Percentiles rank a stretch among this genome's conserved stretches.
Conservation (phyloP, 1,140 invertebrate genomes). For the Drosophila sp. region DNA sequence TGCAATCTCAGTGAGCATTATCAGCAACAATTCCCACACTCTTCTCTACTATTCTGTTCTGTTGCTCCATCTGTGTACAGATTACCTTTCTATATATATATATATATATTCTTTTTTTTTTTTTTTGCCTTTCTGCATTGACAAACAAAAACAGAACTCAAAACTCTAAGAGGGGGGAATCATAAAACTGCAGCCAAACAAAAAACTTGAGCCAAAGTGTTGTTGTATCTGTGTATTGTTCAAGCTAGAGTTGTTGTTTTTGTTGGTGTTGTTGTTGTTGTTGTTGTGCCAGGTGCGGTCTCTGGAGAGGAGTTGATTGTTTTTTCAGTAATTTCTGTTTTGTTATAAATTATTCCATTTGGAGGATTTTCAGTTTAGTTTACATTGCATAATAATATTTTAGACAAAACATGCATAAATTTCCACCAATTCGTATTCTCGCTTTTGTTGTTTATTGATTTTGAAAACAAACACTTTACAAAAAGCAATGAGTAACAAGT, state of each 20-base stretch:
- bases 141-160: slow-evolving; percentile 65
- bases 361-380: slow-evolving; percentile 23
- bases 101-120: slow-evolving; percentile 2
- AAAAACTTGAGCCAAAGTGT: slow-evolving; percentile 65
- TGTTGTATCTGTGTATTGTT: slow-evolving; percentile 33
- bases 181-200: slow-evolving; percentile 26
- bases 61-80: slow-evolving; percentile 8
- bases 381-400: slow-evolving; percentile 47
- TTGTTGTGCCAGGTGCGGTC: slow-evolving; percentile 47
- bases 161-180: slow-evolving; percentile 34
- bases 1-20: slow-evolving; percentile 54
- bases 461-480: slow-evolving; percentile 24
- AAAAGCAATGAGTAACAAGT: slow-evolving; percentile 34
- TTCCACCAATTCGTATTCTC: slow-evolving; percentile 10
- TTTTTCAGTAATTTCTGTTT: slow-evolving; percentile 54
- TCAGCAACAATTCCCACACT: slow-evolving; percentile 39
- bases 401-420: slow-evolving; percentile 52
- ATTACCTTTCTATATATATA: slow-evolving; percentile 21
- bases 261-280: slow-evolving; percentile 31
- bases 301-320: slow-evolving; percentile 68
- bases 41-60: neutral
- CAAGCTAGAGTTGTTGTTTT: slow-evolving; percentile 18
- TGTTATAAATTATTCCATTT: slow-evolving; percentile 24
- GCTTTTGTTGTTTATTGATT: slow-evolving; percentile 54
- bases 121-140: slow-evolving; percentile 60